Conservation (phyloP, 2,888 invertebrate species). For the Mycogona germanica region DNA sequence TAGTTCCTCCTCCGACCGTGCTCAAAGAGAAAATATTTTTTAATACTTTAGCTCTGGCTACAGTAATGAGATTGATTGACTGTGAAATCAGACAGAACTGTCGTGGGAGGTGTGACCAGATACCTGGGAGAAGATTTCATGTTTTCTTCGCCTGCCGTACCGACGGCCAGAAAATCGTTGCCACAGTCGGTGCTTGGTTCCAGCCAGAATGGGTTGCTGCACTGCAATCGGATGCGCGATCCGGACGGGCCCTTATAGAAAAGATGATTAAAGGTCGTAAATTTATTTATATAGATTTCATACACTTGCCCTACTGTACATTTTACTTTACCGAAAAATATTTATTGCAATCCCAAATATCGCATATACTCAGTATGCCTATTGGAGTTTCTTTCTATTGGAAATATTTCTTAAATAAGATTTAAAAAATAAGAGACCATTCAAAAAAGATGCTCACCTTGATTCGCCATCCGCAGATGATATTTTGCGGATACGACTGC, state of each 20-base stretch:
- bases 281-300: too few species aligned
- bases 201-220: constrained; percentile 2
- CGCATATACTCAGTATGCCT: neutral
- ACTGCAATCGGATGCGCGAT: constrained; percentile 2
- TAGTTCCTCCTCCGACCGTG: too few species aligned
- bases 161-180: constrained; percentile 12
- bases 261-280: too few species aligned
- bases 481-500: constrained; percentile 13
- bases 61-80: neutral
- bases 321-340: too few species aligned
- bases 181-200: constrained; percentile 7
- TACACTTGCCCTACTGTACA: too few species aligned
- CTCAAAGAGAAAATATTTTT: neutral
- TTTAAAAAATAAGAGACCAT: neutral
- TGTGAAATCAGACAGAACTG: neutral
- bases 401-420: neutral
- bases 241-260: constrained; percentile 6
- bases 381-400: too few species aligned
- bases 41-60: neutral
- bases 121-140: constrained; percentile 12
- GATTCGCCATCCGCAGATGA: constrained; percentile 18
- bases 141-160: constrained; percentile 8
- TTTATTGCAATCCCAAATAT: neutral
- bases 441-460: constrained; percentile 3
- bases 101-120: neutral